Conservation (phyloP, 2,888 invertebrate species). For the Ophion obscuratus region DNA sequence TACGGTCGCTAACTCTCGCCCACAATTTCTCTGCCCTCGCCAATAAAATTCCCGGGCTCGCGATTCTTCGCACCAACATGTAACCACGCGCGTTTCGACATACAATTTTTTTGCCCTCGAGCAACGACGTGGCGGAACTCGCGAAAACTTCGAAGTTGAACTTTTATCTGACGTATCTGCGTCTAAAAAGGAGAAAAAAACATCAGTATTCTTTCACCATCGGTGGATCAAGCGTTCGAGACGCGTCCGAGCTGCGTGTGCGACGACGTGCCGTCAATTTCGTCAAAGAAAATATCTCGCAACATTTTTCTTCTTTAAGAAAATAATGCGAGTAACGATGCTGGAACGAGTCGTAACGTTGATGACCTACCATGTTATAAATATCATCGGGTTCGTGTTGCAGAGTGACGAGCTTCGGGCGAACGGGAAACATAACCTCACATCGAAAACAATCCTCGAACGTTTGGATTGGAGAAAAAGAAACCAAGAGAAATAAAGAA, state of each 20-base stretch:
- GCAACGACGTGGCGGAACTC: too few relatives aligned
- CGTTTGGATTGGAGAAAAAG: conserved; percentile 18
- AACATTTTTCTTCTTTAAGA: neutral
- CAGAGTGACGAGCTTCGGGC: conserved; percentile 39
- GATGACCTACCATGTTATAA: conserved; percentile 58
- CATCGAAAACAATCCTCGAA: conserved; percentile 29
- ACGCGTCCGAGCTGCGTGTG: too few relatives aligned
- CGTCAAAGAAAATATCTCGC: neutral
- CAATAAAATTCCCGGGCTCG: too few relatives aligned
- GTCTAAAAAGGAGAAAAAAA: neutral
- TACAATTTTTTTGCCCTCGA: too few relatives aligned
- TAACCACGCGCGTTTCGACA: too few relatives aligned
- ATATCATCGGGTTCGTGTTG: conserved; percentile 40
- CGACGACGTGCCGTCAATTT: neutral
- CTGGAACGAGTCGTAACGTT: neutral
- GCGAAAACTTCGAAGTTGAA: too few relatives aligned
- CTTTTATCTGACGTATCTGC: too few relatives aligned
- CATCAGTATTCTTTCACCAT: neutral
- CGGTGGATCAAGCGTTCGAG: neutral
- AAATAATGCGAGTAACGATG: neutral
- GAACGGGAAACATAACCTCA: conserved; percentile 61
- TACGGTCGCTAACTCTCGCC: too few relatives aligned
- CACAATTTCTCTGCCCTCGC: too few relatives aligned
- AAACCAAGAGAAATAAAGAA: neutral
- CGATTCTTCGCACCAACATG: too few relatives aligned